Conservation (phyloP, 30 jellyfish, hydroid and myxozoan genomes). For the Rhopilema esculentum region DNA sequence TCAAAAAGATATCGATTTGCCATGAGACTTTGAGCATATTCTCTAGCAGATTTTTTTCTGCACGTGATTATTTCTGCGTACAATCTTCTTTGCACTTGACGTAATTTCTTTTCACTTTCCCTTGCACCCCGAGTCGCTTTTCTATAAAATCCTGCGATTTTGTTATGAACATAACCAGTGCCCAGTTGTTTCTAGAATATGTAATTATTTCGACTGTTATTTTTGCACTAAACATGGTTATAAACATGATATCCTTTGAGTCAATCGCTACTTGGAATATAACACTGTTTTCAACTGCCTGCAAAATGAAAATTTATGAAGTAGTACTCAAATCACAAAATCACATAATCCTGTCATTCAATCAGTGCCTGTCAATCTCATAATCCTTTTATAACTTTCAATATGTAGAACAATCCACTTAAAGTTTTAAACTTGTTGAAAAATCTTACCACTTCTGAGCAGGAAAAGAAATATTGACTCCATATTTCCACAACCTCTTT, state of each 20-base stretch:
- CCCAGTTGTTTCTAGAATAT: not conserved
- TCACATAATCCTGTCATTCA: too few species aligned
- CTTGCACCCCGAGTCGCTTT: slow-evolving; percentile 3
- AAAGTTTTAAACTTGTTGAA: too few species aligned
- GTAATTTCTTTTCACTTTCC: slow-evolving; percentile 2
- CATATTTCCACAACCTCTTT: slow-evolving; percentile 23
- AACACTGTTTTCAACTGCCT: too few species aligned
- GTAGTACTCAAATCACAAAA: too few species aligned
- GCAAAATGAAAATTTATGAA: too few species aligned
- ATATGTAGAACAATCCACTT: too few species aligned
- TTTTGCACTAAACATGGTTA: too few species aligned
- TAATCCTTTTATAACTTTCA: too few species aligned
- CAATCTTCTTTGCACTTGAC: slow-evolving; percentile 16
- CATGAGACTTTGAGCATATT: not conserved
- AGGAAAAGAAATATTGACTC: slow-evolving; percentile 30
- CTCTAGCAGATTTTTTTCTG: not conserved
- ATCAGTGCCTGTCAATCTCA: too few species aligned
- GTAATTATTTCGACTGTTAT: too few species aligned
- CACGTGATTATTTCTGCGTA: slow-evolving; percentile 10
- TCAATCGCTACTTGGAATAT: too few species aligned
- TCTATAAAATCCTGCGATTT: not conserved
- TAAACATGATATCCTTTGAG: too few species aligned
- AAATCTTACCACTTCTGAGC: slow-evolving; percentile 43
- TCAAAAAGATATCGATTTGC: not conserved
- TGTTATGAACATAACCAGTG: not conserved